These are phyloP conservation scores for Mus minutoides DNA, from an alignment of 2,797 vertebrate genomes.

Conservation along the genomic window DNA sequence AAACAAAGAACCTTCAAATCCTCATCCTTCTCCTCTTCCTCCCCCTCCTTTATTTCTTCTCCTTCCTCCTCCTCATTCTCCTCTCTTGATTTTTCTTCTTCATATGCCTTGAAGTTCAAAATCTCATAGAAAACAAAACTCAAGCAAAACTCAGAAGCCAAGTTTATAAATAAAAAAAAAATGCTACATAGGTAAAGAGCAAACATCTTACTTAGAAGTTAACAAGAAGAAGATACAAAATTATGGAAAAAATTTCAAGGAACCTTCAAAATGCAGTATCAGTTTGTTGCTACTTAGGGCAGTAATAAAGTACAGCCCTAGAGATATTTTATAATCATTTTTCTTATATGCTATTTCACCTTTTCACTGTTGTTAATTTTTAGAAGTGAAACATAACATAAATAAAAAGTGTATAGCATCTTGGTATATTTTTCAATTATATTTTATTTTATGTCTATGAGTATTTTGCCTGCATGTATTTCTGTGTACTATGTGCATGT, in stretches of 20 bases:
- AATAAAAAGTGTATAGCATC: slow-evolving; percentile 59
- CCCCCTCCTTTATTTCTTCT: no score
- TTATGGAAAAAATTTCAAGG: slow-evolving; percentile 38
- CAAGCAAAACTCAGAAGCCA: neutral
- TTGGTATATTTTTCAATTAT: neutral
- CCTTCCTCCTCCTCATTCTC: neutral
- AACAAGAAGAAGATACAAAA: slow-evolving; percentile 49
- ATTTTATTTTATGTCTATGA: neutral
- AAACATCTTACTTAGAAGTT: slow-evolving; percentile 47
- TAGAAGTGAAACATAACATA: slow-evolving; percentile 14
- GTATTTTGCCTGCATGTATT: neutral
- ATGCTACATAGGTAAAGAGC: neutral
- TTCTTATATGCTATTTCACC: slow-evolving; percentile 40
- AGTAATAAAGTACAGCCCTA: slow-evolving; percentile 53
- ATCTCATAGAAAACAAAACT: slow-evolving; percentile 26
- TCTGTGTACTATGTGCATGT: neutral
- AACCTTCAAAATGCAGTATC: slow-evolving; percentile 4
- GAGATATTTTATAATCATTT: slow-evolving; percentile 57
- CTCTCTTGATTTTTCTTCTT: neutral
- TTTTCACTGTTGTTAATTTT: slow-evolving; percentile 57
- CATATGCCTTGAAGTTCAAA: slow-evolving; percentile 53
- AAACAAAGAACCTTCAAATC: neutral
- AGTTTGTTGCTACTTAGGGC: slow-evolving; percentile 62
- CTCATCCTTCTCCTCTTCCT: fast-evolving
- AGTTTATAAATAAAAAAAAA: slow-evolving; percentile 47